phyloP scores from a whole-genome alignment of 2,113 vertebrate species.

The Ictidomys tridecemlineatus region DNA sequence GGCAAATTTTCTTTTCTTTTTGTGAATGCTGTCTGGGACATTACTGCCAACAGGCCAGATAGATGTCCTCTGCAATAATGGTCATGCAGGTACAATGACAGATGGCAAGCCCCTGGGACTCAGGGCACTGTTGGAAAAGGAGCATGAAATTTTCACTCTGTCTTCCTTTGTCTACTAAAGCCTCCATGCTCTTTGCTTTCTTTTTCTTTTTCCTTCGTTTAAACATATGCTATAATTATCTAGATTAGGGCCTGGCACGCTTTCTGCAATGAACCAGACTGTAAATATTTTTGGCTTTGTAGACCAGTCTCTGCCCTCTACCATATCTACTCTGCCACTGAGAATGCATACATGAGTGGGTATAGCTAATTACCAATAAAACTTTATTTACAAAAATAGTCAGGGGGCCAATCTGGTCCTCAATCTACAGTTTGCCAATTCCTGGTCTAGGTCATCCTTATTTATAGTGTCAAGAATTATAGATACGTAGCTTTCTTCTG shows the following conservation, averaged over 20 bases:
- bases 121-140: constrained; percentile 20
- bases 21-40: constrained; percentile 70
- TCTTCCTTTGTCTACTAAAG: constrained; percentile 13
- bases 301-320: background rate
- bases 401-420: background rate
- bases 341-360: background rate
- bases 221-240: background rate
- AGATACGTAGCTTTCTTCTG: background rate
- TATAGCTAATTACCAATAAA: constrained; percentile 45
- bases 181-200: constrained; percentile 21
- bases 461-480: background rate
- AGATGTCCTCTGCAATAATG: constrained; percentile 52
- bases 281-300: constrained; percentile 57
- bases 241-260: constrained; percentile 62
- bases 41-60: constrained; percentile 65
- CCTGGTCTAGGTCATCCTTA: background rate
- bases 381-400: constrained; percentile 66
- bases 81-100: constrained; percentile 38
- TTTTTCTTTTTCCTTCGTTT: background rate
- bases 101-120: constrained; percentile 30
- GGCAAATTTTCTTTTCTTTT: constrained; percentile 74
- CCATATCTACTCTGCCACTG: background rate
- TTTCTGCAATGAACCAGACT: constrained; percentile 29
- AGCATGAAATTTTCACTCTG: constrained; percentile 22
- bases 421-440: background rate